These are phyloP conservation scores for Babyrousa celebensis DNA, from an alignment of 2,797 vertebrate species.

Conservation along the genomic window DNA sequence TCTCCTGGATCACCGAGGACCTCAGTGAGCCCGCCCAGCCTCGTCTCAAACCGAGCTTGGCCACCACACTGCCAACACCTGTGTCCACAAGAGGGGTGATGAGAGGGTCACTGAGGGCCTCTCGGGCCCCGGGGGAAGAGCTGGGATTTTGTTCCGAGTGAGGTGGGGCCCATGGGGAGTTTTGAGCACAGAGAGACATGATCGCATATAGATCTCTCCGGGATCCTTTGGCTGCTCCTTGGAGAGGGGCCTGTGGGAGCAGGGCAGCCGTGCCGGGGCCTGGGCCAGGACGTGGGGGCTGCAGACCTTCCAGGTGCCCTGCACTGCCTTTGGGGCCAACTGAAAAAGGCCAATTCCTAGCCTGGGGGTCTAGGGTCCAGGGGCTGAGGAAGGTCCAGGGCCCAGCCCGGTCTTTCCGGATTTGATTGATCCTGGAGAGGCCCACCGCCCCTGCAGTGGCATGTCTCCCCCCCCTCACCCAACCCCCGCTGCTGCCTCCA, in stretches of 20 bases:
- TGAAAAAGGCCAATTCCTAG: not conserved
- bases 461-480: too few relatives aligned
- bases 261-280: not conserved
- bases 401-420: not conserved
- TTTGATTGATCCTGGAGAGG: not conserved
- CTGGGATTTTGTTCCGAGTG: not conserved
- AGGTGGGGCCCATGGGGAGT: not conserved
- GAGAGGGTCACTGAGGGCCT: not conserved
- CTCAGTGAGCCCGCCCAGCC: not conserved
- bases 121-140: not conserved
- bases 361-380: not conserved
- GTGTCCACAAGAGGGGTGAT: not conserved
- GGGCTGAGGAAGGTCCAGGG: not conserved
- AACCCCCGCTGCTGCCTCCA: not conserved
- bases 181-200: not conserved
- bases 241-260: not conserved
- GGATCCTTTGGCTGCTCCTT: not conserved
- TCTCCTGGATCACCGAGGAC: not conserved
- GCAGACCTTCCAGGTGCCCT: not conserved
- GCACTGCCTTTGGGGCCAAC: not conserved
- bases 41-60: not conserved
- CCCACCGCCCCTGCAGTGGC: accelerated
- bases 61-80: not conserved
- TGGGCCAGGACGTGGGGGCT: accelerated
- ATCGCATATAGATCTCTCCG: not conserved